Evolutionary conservation across 1,140 invertebrate species (phyloP).

Genomic region (Ceratoteleas bidentatus): DNA sequence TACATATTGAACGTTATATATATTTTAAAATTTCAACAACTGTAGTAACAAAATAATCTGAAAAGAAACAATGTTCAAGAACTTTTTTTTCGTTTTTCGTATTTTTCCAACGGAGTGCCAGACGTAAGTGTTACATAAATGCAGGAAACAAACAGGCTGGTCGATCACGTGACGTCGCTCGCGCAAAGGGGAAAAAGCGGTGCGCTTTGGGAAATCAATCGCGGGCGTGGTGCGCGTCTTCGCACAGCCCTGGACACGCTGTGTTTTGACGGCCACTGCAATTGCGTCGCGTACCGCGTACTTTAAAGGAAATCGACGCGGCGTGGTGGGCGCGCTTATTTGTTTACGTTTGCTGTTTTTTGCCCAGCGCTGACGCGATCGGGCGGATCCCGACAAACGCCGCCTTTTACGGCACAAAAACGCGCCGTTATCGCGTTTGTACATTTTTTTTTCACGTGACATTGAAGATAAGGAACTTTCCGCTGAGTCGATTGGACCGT

Average conservation of each 20-base stretch:
- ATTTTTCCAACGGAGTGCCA: too few species aligned
- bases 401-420: slow-evolving; percentile 1
- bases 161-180: too few species aligned
- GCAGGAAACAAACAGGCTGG: too few species aligned
- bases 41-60: too few species aligned
- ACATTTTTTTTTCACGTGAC: background rate
- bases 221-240: slow-evolving; percentile 26
- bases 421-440: background rate
- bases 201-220: slow-evolving; percentile 5
- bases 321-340: slow-evolving; percentile 6
- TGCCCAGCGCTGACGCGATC: slow-evolving; percentile 40
- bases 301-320: slow-evolving; percentile 60
- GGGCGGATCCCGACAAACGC: slow-evolving; percentile 6
- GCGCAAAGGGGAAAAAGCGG: too few species aligned
- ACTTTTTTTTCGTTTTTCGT: too few species aligned
- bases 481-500: background rate
- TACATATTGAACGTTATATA: too few species aligned
- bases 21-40: too few species aligned
- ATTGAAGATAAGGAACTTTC: background rate
- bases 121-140: too few species aligned
- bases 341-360: background rate
- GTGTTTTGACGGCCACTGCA: slow-evolving; percentile 25
- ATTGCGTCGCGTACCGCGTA: slow-evolving; percentile 7
- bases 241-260: slow-evolving; percentile 1
- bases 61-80: too few species aligned